These are phyloP conservation scores for Phyllostomus discolor DNA, from an alignment of 2,113 vertebrate species.

Conservation along the genomic window DNA sequence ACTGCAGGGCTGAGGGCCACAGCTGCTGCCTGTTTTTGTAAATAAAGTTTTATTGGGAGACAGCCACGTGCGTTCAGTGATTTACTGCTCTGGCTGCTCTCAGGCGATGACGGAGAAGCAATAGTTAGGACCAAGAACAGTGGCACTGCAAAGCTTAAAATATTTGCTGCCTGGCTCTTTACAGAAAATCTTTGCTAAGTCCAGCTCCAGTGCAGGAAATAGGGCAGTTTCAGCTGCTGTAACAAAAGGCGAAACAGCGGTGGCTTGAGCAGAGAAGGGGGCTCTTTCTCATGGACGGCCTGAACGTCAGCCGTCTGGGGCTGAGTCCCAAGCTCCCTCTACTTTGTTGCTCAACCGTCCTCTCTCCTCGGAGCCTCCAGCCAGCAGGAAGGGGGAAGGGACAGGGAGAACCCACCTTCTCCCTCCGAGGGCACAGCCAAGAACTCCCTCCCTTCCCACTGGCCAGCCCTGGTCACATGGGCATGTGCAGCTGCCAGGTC, in stretches of 20 bases:
- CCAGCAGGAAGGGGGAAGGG: neutral
- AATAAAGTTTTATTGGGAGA: neutral
- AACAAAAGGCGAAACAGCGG: neutral
- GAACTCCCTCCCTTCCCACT: neutral
- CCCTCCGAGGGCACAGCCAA: neutral
- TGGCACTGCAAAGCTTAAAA: neutral
- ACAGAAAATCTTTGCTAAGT: neutral
- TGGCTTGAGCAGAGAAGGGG: neutral
- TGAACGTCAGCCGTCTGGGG: neutral
- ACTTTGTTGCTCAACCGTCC: neutral
- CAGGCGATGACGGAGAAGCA: neutral
- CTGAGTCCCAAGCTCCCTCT: neutral
- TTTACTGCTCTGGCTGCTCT: neutral
- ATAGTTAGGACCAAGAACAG: neutral
- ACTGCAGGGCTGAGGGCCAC: neutral
- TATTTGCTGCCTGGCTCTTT: neutral
- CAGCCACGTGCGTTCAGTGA: neutral
- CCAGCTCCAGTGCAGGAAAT: neutral
- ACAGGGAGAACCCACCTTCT: neutral
- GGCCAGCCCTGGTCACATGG: neutral
- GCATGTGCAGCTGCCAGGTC: neutral
- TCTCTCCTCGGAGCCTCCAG: neutral
- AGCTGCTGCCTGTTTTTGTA: neutral
- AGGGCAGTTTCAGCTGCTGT: neutral
- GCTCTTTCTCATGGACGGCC: neutral